Evolutionary conservation across 2,113 vertebrate species (phyloP).

Genomic region (Cyanoderma ruficeps): DNA sequence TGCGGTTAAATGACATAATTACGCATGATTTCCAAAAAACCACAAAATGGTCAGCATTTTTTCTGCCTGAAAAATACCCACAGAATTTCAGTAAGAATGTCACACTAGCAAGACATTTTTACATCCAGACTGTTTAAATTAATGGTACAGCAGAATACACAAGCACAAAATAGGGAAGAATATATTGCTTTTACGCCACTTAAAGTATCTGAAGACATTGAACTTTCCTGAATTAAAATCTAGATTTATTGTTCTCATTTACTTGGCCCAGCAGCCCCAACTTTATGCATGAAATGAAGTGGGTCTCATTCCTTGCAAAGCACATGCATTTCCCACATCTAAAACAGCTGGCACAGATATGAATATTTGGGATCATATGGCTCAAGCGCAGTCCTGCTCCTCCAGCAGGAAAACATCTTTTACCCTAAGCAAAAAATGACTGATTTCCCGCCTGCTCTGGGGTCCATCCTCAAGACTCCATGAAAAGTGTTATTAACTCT

Average conservation of each 20-base stretch:
- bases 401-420: conserved; percentile 60
- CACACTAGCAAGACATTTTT: conserved; percentile 36
- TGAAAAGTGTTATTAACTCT: neutral
- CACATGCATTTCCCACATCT: conserved; percentile 51
- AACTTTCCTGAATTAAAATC: conserved; percentile 8
- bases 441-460: neutral
- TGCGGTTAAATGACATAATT: conserved; percentile 71
- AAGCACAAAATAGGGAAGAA: conserved; percentile 1
- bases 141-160: conserved; percentile 13
- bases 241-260: conserved; percentile 36
- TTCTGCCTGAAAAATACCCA: conserved; percentile 74
- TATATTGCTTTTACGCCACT: conserved; percentile 20
- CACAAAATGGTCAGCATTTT: conserved; percentile 74
- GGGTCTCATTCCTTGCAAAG: conserved; percentile 48
- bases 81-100: conserved; percentile 66
- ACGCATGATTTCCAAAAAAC: conserved; percentile 68
- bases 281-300: conserved; percentile 1
- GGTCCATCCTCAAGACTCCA: neutral
- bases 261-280: neutral
- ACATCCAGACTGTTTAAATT: conserved; percentile 63
- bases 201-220: conserved; percentile 22
- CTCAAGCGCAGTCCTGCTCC: conserved; percentile 11
- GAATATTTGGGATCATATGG: conserved; percentile 38
- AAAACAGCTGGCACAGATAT: conserved; percentile 46
- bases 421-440: neutral